Base-by-base conservation (phyloP, 2,888 invertebrate species). In the Beris morrisii region DNA sequence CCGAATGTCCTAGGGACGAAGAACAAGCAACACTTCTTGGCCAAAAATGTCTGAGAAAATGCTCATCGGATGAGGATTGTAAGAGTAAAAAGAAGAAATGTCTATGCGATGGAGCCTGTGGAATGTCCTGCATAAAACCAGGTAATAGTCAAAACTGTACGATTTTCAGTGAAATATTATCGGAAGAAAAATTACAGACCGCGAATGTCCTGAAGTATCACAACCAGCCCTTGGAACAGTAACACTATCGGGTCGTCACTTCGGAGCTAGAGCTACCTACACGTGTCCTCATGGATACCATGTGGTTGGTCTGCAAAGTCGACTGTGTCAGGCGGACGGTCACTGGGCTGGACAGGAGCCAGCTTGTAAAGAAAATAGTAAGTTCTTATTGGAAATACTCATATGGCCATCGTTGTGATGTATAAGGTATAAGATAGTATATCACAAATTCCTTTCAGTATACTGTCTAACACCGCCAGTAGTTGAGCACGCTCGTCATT, bases 111-210 rank as follows among this genome's bases (percentile, higher is more conserved):
- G 97, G 97, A 56, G 88, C 90, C 2, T 98, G 98, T 76, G 98
- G 98, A 66, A 91, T 95, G 88, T 96, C 96, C 64, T 99, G 98
- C 81, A 95, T 98, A 73, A 97, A 97, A 79, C 96, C 95, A 79
- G 93, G 95, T 95, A 74, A 84, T 84, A 79, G 22, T 15, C 28
- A 12, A 52, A 48, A 38, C 22, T 13, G 11, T 32, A 7, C 44
- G 44, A 54, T 38, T 38, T n/a, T 30, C 38, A 30, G 31, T n/a
- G 15, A 48, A 52, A 32, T n/a, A 43, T 38, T 59, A 22, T 15
- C 46, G 22, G 22, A 22, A 22, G 22, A 22, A 46, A n/a, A 7
- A 66, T 83, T 83, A 7, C 82, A 85, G 93, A 94, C 76, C 87
- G 92, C n/a, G 93, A 93, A 78, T 94, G 94, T 73, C 90, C 92